Evolutionary conservation across 2,113 vertebrate species (phyloP).

Genomic region (Gasterosteus aculeatus): DNA sequence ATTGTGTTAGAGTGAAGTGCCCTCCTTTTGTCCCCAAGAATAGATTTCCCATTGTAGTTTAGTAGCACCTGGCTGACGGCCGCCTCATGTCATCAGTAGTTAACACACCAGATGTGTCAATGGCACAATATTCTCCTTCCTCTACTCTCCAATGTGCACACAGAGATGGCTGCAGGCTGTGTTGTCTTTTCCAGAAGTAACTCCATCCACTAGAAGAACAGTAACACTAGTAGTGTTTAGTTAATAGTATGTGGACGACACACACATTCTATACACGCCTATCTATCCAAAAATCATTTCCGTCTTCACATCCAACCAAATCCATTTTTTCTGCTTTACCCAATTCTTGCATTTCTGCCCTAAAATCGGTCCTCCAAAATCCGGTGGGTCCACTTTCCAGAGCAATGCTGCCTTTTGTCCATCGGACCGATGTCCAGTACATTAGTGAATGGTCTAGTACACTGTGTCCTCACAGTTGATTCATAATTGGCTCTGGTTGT

Average conservation of each 20-base stretch:
- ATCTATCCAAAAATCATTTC: slow-evolving; percentile 65
- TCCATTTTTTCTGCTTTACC: slow-evolving; percentile 71
- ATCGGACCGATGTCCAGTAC: slow-evolving; percentile 59
- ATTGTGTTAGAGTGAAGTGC: slow-evolving; percentile 66
- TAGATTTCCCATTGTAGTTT: slow-evolving; percentile 53
- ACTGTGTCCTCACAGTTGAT: slow-evolving; percentile 68
- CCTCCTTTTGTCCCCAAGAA: slow-evolving; percentile 43
- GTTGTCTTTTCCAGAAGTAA: slow-evolving; percentile 35
- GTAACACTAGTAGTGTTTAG: slow-evolving; percentile 32
- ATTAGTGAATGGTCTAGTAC: slow-evolving; percentile 57
- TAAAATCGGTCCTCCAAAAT: slow-evolving; percentile 64
- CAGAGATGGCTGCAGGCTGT: slow-evolving; percentile 28
- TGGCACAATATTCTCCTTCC: slow-evolving; percentile 15
- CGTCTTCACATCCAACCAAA: slow-evolving; percentile 71
- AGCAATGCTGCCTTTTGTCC: slow-evolving; percentile 69
- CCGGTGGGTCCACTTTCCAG: slow-evolving; percentile 66
- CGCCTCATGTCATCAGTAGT: slow-evolving; percentile 47
- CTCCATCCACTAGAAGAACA: slow-evolving; percentile 33
- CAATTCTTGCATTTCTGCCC: slow-evolving; percentile 69
- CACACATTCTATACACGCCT: slow-evolving; percentile 49
- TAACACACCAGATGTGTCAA: slow-evolving; percentile 16
- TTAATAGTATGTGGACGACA: slow-evolving; percentile 20
- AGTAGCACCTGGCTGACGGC: slow-evolving; percentile 34
- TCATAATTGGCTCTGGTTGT: slow-evolving; percentile 81
- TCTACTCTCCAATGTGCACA: slow-evolving; percentile 21